A percentile compares a stretch with the other conserved stretches of the same genome.
Conservation (phyloP, 2,113 vertebrate species). For the Campylomormyrus numenius region DNA sequence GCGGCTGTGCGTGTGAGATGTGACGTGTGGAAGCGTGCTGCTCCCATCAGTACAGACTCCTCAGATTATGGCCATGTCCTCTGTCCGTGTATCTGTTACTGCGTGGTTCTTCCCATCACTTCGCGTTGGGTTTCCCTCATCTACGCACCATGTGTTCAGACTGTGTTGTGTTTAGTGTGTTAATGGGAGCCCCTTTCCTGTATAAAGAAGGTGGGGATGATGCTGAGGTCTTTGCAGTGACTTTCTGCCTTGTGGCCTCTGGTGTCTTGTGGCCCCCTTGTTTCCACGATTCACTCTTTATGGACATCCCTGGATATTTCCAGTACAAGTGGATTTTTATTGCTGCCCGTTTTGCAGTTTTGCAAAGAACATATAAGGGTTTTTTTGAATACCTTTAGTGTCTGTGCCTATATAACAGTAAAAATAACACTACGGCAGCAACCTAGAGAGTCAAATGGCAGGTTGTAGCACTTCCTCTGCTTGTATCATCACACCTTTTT, state of each 20-base stretch:
- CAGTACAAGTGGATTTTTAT: background rate
- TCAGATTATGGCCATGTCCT: background rate
- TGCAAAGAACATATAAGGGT: background rate
- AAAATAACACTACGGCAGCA: background rate
- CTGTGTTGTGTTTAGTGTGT: background rate
- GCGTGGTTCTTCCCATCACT: background rate
- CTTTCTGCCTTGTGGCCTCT: background rate
- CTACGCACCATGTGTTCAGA: background rate
- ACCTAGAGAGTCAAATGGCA: background rate
- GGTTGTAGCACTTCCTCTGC: background rate
- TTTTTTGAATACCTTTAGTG: background rate
- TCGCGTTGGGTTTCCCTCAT: background rate
- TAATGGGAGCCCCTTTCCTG: background rate
- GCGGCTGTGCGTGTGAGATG: background rate
- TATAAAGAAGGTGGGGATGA: background rate
- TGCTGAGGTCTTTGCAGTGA: background rate
- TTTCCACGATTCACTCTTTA: background rate
- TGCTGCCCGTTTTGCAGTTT: background rate
- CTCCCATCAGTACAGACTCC: background rate
- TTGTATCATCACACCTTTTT: background rate
- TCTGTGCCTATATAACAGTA: background rate
- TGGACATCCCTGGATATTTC: background rate
- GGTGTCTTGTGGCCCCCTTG: background rate
- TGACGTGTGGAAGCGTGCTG: background rate
- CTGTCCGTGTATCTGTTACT: background rate